Conservation (phyloP, 2,113 vertebrate genomes). For the Nansenia antarctica region DNA sequence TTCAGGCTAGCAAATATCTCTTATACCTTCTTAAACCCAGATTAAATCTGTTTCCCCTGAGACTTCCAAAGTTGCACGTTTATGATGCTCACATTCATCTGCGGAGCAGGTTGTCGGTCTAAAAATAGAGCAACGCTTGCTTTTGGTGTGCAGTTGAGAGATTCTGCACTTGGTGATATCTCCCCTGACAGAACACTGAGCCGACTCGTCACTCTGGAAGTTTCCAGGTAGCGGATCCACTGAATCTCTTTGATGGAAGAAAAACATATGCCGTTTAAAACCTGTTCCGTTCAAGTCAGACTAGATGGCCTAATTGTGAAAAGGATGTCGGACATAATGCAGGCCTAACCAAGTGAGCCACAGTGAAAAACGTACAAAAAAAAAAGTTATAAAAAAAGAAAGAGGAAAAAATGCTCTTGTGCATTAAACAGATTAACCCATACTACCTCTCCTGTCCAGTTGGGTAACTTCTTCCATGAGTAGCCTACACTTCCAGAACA, state of each 20-base stretch:
- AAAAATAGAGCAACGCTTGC: slow-evolving; percentile 54
- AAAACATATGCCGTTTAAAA: not conserved
- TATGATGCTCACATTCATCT: slow-evolving; percentile 44
- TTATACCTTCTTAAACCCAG: slow-evolving; percentile 34
- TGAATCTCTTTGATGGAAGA: slow-evolving; percentile 1
- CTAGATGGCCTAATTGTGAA: not conserved
- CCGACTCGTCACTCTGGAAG: slow-evolving; percentile 25
- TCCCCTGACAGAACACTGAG: slow-evolving; percentile 28
- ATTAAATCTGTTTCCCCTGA: slow-evolving; percentile 35
- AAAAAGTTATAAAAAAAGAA: too few relatives aligned
- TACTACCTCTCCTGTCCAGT: not conserved
- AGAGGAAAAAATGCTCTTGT: too few relatives aligned
- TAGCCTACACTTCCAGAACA: too few relatives aligned
- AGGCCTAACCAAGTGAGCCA: not conserved
- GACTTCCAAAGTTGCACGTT: slow-evolving; percentile 44
- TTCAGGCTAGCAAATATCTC: slow-evolving; percentile 24
- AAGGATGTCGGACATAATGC: not conserved
- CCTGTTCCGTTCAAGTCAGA: too few relatives aligned
- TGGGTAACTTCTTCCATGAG: too few relatives aligned
- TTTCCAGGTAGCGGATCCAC: slow-evolving; percentile 21
- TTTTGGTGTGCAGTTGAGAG: slow-evolving; percentile 55
- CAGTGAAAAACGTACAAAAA: too few relatives aligned
- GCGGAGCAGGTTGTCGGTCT: slow-evolving; percentile 18
- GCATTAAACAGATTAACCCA: too few relatives aligned
- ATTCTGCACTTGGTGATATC: slow-evolving; percentile 57